Base-by-base conservation (phyloP, 2,113 vertebrate species). In the Tiliqua scincoides region DNA sequence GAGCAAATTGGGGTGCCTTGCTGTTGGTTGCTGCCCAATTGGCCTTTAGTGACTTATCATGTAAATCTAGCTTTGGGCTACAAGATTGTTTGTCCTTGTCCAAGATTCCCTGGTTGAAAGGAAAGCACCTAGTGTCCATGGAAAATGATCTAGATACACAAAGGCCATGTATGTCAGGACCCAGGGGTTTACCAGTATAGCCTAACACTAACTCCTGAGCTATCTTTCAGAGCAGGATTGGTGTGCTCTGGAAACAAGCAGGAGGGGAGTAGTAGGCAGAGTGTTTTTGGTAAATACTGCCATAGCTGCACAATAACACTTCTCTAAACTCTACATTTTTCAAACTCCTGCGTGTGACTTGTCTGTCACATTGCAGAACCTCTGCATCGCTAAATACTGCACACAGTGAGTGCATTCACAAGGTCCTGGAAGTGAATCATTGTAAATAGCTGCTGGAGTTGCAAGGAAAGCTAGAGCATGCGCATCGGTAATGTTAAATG, bases 401-500 rank as follows among this genome's bases (percentile, higher is more conserved):
- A 87, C n/a, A 3, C 37, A 74, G 32, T 86, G 68, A 92, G 94
- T 86, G 48, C 35, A 88, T 87, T 91, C 88, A 75, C 67, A 92
- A 83, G 85, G 30, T 85, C 84, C 78, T 93, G 82, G 83, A 93
- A 90, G 75, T 82, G 76, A 89, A 79, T 74, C 90, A 71, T 74
- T 93, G 90, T 92, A 94, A 93, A 94, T 94, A 92, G 37, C 59
- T 75, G 81, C 84, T 81, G 62, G 84, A 83, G 76, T 87, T 89
- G 82, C 89, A 0, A 1, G 71, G 65, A n/a, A 72, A 62, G 82
- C 82, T 91, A 84, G 83, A 77, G 67, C 82, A 78, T 57, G 89
- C 84, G 65, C 65, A 70, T 62, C 4, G 23, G 75, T 62, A 83
- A 78, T 83, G 17, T 43, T 85, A 81, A 87, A 57, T 86, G 78